Evolutionary conservation across 2,113 vertebrate genomes (phyloP).

Genomic region (Nerophis lumbriciformis): DNA sequence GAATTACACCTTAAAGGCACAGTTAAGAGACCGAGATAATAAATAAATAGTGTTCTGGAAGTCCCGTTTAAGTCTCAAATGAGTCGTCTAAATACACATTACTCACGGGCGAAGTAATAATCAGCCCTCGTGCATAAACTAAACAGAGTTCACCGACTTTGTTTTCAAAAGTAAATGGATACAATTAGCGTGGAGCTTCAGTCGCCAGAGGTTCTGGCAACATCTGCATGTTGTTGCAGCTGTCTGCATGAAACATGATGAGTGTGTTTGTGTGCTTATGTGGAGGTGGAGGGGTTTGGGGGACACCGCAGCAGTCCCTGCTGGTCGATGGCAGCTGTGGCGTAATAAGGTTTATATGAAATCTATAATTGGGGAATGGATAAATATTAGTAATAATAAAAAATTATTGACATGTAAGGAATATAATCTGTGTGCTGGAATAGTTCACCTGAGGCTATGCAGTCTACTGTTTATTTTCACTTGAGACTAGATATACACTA

Average conservation of each 20-base stretch:
- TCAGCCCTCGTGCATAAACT: constrained; percentile 44
- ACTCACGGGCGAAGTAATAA: constrained; percentile 27
- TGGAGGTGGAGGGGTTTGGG: background rate
- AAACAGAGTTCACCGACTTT: constrained; percentile 29
- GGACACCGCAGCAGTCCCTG: constrained; percentile 1
- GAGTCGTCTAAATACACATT: constrained; percentile 43
- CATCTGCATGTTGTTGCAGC: constrained; percentile 45
- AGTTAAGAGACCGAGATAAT: constrained; percentile 30
- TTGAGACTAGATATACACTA: too few species aligned
- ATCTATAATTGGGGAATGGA: background rate
- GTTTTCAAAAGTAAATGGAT: constrained; percentile 37
- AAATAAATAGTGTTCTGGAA: constrained; percentile 38
- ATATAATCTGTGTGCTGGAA: background rate
- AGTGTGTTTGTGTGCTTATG: constrained; percentile 23
- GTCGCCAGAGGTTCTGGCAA: constrained; percentile 21
- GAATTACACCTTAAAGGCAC: constrained; percentile 34
- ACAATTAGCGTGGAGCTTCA: constrained; percentile 22
- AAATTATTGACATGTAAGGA: constrained; percentile 3
- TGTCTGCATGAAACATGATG: constrained; percentile 33
- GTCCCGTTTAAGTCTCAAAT: constrained; percentile 28
- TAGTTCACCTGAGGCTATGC: background rate
- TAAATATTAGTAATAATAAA: background rate
- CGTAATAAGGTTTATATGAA: background rate
- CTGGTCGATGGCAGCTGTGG: constrained; percentile 2
- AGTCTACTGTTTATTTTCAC: too few species aligned